phyloP scores from a whole-genome alignment of 2,113 vertebrate species.

The Microcebus murinus region DNA sequence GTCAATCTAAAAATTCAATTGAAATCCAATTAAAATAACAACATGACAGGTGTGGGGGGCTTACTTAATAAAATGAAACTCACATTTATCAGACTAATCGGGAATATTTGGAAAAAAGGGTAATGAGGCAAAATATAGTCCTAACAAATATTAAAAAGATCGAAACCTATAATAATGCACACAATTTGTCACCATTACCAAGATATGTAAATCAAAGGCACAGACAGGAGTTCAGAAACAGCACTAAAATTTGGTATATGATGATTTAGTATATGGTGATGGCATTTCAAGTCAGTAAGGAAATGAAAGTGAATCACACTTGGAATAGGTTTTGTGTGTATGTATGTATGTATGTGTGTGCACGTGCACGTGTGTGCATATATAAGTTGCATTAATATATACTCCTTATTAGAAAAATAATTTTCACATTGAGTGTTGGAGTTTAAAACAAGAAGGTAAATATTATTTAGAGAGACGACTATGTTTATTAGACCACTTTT shows the following conservation, averaged over 20 bases:
- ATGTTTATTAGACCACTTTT: neutral
- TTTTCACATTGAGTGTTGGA: neutral
- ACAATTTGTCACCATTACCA: neutral
- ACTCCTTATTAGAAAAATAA: neutral
- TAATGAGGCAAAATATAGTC: neutral
- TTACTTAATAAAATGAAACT: slow-evolving; percentile 6
- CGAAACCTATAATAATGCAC: neutral
- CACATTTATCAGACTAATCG: neutral
- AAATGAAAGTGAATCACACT: neutral
- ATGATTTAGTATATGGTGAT: neutral
- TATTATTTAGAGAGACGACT: neutral
- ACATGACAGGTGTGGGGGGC: neutral
- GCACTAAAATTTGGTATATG: neutral
- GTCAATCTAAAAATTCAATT: slow-evolving; percentile 35
- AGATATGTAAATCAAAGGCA: neutral
- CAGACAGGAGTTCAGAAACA: neutral
- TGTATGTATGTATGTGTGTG: neutral
- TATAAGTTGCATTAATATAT: neutral
- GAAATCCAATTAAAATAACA: slow-evolving; percentile 54
- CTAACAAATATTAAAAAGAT: neutral
- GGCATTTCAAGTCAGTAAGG: neutral
- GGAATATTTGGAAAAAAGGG: neutral
- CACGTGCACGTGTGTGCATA: neutral
- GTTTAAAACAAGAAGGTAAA: neutral
- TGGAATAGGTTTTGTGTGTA: neutral